Evolutionary conservation across 2,888 invertebrate genomes (phyloP).

Genomic region (Trissonchulus latispiculum): DNA sequence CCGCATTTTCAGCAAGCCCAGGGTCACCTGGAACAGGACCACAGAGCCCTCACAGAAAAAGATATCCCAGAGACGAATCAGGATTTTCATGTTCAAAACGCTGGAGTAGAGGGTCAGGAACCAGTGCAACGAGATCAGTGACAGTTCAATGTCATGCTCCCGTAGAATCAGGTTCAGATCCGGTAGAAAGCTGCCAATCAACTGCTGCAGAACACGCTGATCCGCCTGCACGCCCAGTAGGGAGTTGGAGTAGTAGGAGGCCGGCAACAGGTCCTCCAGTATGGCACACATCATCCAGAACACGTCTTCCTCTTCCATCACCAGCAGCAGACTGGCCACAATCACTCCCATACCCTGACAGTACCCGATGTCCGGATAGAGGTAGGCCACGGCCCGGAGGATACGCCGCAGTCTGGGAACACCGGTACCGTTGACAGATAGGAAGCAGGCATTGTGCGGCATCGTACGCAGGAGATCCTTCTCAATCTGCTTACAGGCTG

Average conservation of each 20-base stretch:
- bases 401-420: conserved; percentile 80
- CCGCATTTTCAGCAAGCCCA: conserved; percentile 53
- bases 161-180: conserved; percentile 71
- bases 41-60: conserved; percentile 92
- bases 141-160: conserved; percentile 75
- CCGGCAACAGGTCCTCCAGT: conserved; percentile 93
- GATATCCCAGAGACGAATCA: conserved; percentile 87
- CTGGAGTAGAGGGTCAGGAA: conserved; percentile 91
- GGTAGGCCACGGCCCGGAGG: conserved; percentile 79
- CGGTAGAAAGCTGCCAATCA: conserved; percentile 78
- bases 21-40: conserved; percentile 80
- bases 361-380: conserved; percentile 83
- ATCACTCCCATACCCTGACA: conserved; percentile 58
- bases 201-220: conserved; percentile 81
- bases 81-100: conserved; percentile 87
- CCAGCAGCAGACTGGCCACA: conserved; percentile 75
- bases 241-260: conserved; percentile 91
- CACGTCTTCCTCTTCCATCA: conserved; percentile 94
- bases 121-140: conserved; percentile 92
- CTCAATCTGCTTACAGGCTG: conserved; percentile 71
- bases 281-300: conserved; percentile 99
- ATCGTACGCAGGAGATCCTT: conserved; percentile 89
- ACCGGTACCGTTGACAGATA: conserved; percentile 78
- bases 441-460: conserved; percentile 94
- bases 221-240: conserved; percentile 81